Base-by-base conservation (phyloP, 2,888 invertebrate species). In the Itoplectis maculator region DNA sequence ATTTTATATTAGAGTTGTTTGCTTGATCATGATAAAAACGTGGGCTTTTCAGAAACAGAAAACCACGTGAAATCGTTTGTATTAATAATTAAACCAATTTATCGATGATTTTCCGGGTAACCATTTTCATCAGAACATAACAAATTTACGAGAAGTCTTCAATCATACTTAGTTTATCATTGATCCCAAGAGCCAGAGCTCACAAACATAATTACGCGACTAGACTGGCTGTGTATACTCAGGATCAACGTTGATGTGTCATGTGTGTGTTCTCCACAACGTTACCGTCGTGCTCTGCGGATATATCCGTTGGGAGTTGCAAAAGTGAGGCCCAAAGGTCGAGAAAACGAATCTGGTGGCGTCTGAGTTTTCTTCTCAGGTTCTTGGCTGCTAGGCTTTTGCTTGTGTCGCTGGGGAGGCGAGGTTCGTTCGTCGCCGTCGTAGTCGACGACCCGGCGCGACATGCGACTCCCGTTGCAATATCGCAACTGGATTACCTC, bases 401-500 rank as follows among this genome's bases (percentile, higher is more conserved):
- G 13, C 69, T 63, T 40, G 37, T 47, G 56, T 47, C 65, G 47
- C 65, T 66, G 72, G 63, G 61, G 40, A 9, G 61, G 20, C 40
- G 18, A 11, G 40, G 9, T 61, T 61, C 40, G 40, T 61, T 61
- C 40, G 40, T 61, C 63, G 51, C 51, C 66, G 66, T 37, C 54
- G 84, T 86, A 86, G 87, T 83, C 87, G 84, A 87, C 84, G 85
- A 76, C 63, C 73, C 73, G 81, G 73, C 81, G 77, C 54, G 79
- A 86, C 86, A 84, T 76, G 79, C 85, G 86, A 85, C 84, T 86
- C 86, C 86, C 88, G 77, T 85, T 82, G 86, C 86, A 85, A 88
- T 87, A 87, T 88, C 86, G 84, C 88, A 86, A 86, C 88, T 84
- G 86, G 86, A 89, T 89, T 87, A 88, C 68, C 85, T 72, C 63